Evolutionary conservation across 2,888 invertebrate genomes (phyloP).

Genomic region (Drosophila robusta): DNA sequence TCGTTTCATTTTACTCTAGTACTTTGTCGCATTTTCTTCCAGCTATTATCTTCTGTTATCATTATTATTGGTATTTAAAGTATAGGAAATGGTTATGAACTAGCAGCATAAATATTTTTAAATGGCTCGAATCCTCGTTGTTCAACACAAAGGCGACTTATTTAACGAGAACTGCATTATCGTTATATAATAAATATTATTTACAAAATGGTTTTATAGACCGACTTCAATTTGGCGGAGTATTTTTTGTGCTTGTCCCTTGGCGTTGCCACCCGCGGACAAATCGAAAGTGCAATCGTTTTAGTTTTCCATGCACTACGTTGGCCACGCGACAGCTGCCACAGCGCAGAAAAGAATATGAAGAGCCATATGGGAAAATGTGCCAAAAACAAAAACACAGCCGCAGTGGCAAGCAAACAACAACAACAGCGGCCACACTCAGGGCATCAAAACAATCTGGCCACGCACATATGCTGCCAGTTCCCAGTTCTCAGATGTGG

Average conservation of each 20-base stretch:
- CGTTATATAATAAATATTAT: too few species aligned
- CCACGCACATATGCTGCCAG: conserved; percentile 63
- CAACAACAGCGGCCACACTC: conserved; percentile 11
- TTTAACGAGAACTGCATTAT: too few species aligned
- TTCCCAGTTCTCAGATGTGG: conserved; percentile 36
- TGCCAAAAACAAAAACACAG: conserved; percentile 56
- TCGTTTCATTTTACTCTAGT: too few species aligned
- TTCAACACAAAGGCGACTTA: too few species aligned
- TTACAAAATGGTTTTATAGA: neutral
- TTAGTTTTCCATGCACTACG: conserved; percentile 52
- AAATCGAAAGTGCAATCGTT: conserved; percentile 55
- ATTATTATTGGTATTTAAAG: too few species aligned
- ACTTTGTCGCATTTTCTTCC: too few species aligned
- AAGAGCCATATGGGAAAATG: conserved; percentile 75
- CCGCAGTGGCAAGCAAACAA: conserved; percentile 2
- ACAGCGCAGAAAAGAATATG: conserved; percentile 36
- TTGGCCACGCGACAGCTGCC: conserved; percentile 71
- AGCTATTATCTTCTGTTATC: too few species aligned
- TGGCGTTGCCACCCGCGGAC: neutral
- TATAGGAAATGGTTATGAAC: too few species aligned
- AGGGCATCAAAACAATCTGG: conserved; percentile 53
- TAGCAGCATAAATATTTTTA: too few species aligned
- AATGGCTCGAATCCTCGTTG: too few species aligned
- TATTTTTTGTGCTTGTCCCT: neutral
- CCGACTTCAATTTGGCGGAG: neutral